phyloP scores from a whole-genome alignment of 2,797 vertebrate species.

The Notoglanidium macrostoma region DNA sequence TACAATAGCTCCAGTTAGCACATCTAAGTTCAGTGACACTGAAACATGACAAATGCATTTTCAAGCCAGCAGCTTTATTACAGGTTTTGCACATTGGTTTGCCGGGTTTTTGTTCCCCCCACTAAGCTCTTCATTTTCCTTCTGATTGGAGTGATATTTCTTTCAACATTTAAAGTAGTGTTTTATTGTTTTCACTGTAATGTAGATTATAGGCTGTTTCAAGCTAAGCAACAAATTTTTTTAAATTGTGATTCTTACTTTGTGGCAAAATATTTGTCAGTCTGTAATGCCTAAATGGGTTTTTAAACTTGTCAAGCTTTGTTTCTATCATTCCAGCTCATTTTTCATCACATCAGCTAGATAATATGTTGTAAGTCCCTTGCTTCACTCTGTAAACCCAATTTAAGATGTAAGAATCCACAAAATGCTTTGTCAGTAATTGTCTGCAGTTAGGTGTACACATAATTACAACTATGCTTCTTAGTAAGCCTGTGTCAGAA shows the following conservation, averaged over 20 bases:
- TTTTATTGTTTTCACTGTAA: background rate
- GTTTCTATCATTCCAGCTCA: slow-evolving; percentile 45
- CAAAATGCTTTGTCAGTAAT: slow-evolving; percentile 56
- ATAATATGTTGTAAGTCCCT: slow-evolving; percentile 52
- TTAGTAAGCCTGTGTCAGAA: slow-evolving; percentile 40
- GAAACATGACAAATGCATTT: slow-evolving; percentile 22
- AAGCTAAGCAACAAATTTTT: slow-evolving; percentile 43
- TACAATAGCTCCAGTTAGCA: slow-evolving; percentile 6
- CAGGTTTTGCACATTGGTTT: slow-evolving; percentile 7
- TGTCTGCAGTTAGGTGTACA: slow-evolving; percentile 59
- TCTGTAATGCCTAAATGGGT: slow-evolving; percentile 43
- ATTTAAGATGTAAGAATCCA: slow-evolving; percentile 55
- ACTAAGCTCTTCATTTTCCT: background rate
- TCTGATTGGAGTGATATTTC: slow-evolving; percentile 15
- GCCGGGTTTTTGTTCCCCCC: background rate
- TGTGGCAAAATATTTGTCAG: slow-evolving; percentile 50
- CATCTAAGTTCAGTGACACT: slow-evolving; percentile 12
- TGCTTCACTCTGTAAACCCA: slow-evolving; percentile 61
- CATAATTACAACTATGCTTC: slow-evolving; percentile 56
- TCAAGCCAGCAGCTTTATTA: background rate
- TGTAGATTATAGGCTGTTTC: slow-evolving; percentile 45
- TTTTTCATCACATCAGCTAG: slow-evolving; percentile 59
- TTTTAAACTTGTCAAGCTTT: slow-evolving; percentile 50
- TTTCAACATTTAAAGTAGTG: slow-evolving; percentile 21
- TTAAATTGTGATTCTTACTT: slow-evolving; percentile 48